Evolutionary conservation across 2,888 invertebrate species (phyloP).

Genomic region (Trisateles emortualis): DNA sequence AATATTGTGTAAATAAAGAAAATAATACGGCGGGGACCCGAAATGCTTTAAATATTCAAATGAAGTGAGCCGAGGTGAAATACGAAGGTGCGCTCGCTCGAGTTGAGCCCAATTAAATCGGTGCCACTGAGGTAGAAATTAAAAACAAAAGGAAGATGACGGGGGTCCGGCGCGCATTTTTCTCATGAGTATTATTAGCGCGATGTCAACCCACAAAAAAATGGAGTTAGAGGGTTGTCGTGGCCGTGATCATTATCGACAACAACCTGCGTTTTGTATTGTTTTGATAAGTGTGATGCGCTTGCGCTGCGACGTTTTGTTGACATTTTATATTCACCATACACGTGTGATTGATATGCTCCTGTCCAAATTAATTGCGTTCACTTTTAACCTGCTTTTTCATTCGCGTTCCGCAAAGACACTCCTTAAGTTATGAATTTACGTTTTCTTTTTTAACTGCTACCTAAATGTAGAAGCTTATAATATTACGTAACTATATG

Average conservation of each 20-base stretch:
- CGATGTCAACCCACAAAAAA: conserved; percentile 85
- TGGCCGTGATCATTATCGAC: conserved; percentile 81
- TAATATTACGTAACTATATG: too few relatives aligned
- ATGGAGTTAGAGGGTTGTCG: conserved; percentile 81
- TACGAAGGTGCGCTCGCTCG: conserved; percentile 85
- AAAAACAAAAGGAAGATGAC: conserved; percentile 86
- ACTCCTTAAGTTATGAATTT: not conserved
- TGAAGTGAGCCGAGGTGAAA: conserved; percentile 86
- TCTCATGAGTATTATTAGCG: conserved; percentile 87
- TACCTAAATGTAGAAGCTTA: not conserved
- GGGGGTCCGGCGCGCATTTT: conserved; percentile 84
- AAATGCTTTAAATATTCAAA: conserved; percentile 87
- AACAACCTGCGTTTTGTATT: conserved; percentile 85
- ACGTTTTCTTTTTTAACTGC: not conserved
- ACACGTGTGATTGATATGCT: conserved; percentile 75
- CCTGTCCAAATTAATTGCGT: conserved; percentile 49
- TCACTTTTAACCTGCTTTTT: conserved; percentile 33
- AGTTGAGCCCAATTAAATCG: conserved; percentile 86
- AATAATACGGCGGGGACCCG: conserved; percentile 80
- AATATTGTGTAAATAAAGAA: conserved; percentile 86
- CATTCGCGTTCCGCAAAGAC: not conserved
- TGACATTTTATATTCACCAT: conserved; percentile 77
- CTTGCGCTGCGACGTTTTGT: conserved; percentile 70
- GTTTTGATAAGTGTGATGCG: conserved; percentile 84
- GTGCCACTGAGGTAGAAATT: conserved; percentile 87